phyloP scores from a whole-genome alignment of 2,888 invertebrate genomes.

The Dioctria linearis region DNA sequence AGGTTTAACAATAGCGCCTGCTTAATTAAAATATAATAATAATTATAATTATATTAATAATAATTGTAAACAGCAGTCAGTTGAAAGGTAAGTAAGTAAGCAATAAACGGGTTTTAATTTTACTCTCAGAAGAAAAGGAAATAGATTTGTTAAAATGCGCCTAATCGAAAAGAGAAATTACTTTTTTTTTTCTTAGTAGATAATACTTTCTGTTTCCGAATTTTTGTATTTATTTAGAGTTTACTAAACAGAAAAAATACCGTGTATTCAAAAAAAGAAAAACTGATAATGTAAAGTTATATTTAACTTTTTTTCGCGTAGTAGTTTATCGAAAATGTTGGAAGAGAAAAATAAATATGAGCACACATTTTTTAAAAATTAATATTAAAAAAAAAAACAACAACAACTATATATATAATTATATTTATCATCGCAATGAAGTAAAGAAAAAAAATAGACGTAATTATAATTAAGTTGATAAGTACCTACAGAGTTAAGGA shows the following conservation, averaged over 20 bases:
- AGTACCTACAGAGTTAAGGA: conserved; percentile 18
- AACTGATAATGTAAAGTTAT: conserved; percentile 39
- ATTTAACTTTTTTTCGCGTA: conserved; percentile 40
- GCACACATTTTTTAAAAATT: conserved; percentile 35
- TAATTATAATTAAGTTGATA: conserved; percentile 28
- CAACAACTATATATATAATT: not conserved
- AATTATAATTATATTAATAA: not conserved
- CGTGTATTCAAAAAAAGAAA: conserved; percentile 26
- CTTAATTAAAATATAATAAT: not conserved
- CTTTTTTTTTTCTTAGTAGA: conserved; percentile 12
- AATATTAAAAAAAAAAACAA: not conserved
- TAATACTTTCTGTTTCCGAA: conserved; percentile 11
- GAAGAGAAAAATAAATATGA: conserved; percentile 16
- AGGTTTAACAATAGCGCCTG: conserved; percentile 22
- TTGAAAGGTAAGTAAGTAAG: conserved; percentile 1
- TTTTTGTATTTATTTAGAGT: conserved; percentile 44
- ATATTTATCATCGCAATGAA: conserved; percentile 49
- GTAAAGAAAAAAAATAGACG: not conserved
- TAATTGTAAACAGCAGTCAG: not conserved
- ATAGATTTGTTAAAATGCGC: conserved; percentile 12
- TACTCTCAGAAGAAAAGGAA: not conserved
- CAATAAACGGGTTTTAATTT: conserved; percentile 33
- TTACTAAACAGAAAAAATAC: conserved; percentile 39
- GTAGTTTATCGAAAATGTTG: conserved; percentile 18
- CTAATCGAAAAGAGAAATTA: conserved; percentile 20